Conservation (phyloP, 2,888 invertebrate species). For the Nomada flava region DNA sequence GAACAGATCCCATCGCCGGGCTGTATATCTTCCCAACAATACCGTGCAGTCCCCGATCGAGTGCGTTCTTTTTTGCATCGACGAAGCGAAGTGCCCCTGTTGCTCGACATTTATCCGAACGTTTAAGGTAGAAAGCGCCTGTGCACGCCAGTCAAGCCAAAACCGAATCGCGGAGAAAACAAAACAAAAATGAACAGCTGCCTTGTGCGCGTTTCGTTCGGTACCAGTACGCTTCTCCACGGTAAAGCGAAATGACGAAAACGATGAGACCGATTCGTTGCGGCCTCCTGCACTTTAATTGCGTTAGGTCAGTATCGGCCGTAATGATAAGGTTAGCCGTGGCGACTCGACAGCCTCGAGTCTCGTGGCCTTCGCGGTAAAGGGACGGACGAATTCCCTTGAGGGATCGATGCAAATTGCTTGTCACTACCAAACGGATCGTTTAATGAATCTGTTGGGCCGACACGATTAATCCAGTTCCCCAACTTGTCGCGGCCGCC, state of each 20-base stretch:
- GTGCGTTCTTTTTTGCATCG: constrained; percentile 12
- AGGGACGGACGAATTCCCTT: neutral
- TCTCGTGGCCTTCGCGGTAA: neutral
- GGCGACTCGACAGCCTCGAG: constrained; percentile 19
- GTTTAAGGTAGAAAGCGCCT: constrained; percentile 65
- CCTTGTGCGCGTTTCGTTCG: neutral
- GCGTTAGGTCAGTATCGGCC: constrained; percentile 28
- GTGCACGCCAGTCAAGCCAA: neutral
- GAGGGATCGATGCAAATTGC: neutral
- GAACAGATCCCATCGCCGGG: constrained; percentile 49
- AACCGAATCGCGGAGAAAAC: neutral
- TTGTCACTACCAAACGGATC: neutral
- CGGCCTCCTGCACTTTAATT: constrained; percentile 2
- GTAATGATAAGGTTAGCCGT: constrained; percentile 28
- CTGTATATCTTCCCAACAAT: constrained; percentile 57
- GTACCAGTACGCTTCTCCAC: neutral
- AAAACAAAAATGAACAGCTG: too few relatives aligned
- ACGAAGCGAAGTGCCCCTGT: constrained; percentile 37
- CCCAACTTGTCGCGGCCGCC: neutral
- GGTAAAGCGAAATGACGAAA: constrained; percentile 16
- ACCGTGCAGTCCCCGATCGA: neutral
- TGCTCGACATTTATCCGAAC: constrained; percentile 42
- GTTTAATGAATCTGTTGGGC: neutral
- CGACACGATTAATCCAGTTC: constrained; percentile 1
- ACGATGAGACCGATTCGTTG: constrained; percentile 3